Conservation (phyloP, 2,797 vertebrate genomes). For the Anguilla marmorata region DNA sequence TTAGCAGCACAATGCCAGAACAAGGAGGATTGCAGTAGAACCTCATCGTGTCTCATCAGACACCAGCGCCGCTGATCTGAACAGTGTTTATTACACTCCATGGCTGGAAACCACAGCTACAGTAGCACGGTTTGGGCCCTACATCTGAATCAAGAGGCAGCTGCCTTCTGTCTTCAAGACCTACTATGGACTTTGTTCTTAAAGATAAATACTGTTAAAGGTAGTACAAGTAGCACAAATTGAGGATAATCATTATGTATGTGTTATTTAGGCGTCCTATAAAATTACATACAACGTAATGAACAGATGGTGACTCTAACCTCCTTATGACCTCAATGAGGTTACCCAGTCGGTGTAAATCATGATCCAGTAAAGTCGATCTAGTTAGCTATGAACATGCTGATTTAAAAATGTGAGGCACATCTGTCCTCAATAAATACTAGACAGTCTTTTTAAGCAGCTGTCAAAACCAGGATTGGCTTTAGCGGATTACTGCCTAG, state of each 20-base stretch:
- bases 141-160: neutral
- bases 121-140: neutral
- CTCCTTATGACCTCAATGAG: conserved; percentile 47
- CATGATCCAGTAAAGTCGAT: conserved; percentile 48
- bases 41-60: conserved; percentile 76
- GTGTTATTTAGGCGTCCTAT: conserved; percentile 36
- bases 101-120: conserved; percentile 49
- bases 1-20: conserved; percentile 57
- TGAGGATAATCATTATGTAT: conserved; percentile 9
- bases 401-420: conserved; percentile 47
- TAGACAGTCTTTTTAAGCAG: conserved; percentile 64
- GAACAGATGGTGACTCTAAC: conserved; percentile 56
- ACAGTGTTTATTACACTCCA: conserved; percentile 64
- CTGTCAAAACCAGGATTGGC: conserved; percentile 66
- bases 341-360: conserved; percentile 49
- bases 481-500: conserved; percentile 60
- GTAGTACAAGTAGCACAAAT: conserved; percentile 40
- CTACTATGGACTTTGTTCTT: neutral
- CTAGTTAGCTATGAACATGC: conserved; percentile 43
- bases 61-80: conserved; percentile 64
- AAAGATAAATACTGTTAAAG: conserved; percentile 33
- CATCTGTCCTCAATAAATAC: conserved; percentile 67
- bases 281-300: conserved; percentile 45
- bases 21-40: conserved; percentile 62
- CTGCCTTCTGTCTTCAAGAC: neutral